A percentile compares a stretch with the other conserved stretches of the same genome.
Evolutionary conservation across 2,113 vertebrate species (phyloP).

Genomic region (Chionomys nivalis): DNA sequence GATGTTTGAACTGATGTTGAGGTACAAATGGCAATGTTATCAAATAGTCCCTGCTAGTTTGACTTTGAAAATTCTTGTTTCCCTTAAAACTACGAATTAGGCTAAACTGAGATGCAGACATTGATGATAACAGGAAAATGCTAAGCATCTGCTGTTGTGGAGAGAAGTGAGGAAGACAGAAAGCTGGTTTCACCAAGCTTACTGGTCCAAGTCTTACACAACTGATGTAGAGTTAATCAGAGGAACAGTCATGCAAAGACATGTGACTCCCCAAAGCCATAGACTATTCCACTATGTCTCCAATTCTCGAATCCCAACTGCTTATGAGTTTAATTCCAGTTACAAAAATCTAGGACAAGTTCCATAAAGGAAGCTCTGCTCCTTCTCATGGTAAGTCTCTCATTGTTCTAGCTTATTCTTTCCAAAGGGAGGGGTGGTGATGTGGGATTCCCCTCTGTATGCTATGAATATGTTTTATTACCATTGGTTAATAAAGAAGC

Average conservation of each 20-base stretch:
- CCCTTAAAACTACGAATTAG: not conserved
- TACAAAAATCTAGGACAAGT: not conserved
- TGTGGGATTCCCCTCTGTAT: no score
- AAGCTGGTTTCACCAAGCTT: not conserved
- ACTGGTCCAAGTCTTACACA: not conserved
- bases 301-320: not conserved
- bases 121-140: not conserved
- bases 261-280: not conserved
- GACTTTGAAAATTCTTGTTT: not conserved
- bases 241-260: not conserved
- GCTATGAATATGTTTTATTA: no score
- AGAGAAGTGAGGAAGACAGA: not conserved
- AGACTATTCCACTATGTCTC: not conserved
- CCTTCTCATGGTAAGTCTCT: constrained; percentile 26
- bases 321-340: not conserved
- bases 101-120: not conserved
- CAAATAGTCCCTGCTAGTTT: not conserved
- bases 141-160: not conserved
- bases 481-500: no score
- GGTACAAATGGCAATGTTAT: not conserved
- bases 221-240: not conserved
- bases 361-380: not conserved
- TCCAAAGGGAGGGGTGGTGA: not conserved
- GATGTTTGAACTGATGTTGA: not conserved
- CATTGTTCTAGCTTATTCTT: not conserved